Percentiles rank a stretch among this genome's conserved stretches.
Conservation (phyloP, 2,888 invertebrate genomes). For the Ommatoiulus sabulosus region DNA sequence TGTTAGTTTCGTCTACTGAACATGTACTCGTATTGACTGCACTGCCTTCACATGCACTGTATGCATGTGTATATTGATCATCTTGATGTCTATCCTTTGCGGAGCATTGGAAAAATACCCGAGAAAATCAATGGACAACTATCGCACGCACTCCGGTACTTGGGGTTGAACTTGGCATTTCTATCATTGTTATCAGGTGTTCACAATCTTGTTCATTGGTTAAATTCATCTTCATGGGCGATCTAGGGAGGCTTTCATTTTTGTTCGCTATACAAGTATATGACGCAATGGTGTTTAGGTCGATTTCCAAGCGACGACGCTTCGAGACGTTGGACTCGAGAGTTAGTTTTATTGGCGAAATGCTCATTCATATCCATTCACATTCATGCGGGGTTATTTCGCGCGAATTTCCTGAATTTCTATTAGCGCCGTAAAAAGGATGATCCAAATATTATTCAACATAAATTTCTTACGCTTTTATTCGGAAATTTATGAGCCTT, state of each 20-base stretch:
- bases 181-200: constrained; percentile 44
- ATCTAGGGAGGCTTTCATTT: constrained; percentile 36
- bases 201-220: constrained; percentile 44
- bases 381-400: constrained; percentile 32
- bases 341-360: constrained; percentile 39
- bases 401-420: constrained; percentile 39
- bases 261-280: too few species aligned
- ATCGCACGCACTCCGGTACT: not conserved
- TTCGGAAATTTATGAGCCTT: not conserved
- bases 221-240: constrained; percentile 45
- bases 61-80: not conserved
- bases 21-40: not conserved
- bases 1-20: not conserved
- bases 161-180: constrained; percentile 31
- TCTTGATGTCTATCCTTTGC: not conserved
- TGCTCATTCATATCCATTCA: constrained; percentile 16
- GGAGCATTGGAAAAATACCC: not conserved
- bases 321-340: not conserved
- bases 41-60: not conserved
- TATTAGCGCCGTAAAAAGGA: constrained; percentile 26
- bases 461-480: not conserved
- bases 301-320: not conserved
- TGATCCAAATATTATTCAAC: constrained; percentile 45
- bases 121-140: constrained; percentile 3
- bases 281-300: constrained; percentile 20